These are phyloP conservation scores for Thymelicus lineola DNA, from an alignment of 2,888 invertebrate species.

Conservation along the genomic window DNA sequence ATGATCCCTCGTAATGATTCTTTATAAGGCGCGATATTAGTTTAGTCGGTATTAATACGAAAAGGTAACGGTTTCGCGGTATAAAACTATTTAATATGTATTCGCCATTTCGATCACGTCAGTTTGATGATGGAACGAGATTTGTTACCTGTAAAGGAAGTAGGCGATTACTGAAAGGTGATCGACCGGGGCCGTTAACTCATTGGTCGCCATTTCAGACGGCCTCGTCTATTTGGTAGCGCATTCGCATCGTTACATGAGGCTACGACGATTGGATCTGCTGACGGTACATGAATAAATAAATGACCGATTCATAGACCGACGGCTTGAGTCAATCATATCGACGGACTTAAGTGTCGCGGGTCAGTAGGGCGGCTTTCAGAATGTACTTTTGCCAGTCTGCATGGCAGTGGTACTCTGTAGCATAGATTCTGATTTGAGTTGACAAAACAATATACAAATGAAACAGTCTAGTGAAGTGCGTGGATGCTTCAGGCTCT, in stretches of 20 bases:
- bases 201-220: conserved; percentile 55
- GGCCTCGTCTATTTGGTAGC: conserved; percentile 48
- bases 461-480: neutral
- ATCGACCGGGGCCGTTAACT: conserved; percentile 78
- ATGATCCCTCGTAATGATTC: conserved; percentile 46
- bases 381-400: too few relatives aligned
- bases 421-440: too few relatives aligned
- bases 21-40: conserved; percentile 29
- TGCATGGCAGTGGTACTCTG: too few relatives aligned
- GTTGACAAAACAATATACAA: neutral
- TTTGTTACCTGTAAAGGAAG: conserved; percentile 77
- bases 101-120: conserved; percentile 72
- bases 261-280: conserved; percentile 63
- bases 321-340: too few relatives aligned
- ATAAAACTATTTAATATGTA: conserved; percentile 47
- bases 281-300: conserved; percentile 62
- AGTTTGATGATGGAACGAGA: conserved; percentile 59
- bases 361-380: too few relatives aligned
- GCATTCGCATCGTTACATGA: conserved; percentile 44
- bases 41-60: conserved; percentile 21
- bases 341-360: too few relatives aligned
- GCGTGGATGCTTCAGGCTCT: too few relatives aligned
- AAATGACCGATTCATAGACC: conserved; percentile 51
- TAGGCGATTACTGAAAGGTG: conserved; percentile 80
- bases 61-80: conserved; percentile 41